Conservation (phyloP, 2,797 vertebrate genomes). For the Gadopsis bispinosus region DNA sequence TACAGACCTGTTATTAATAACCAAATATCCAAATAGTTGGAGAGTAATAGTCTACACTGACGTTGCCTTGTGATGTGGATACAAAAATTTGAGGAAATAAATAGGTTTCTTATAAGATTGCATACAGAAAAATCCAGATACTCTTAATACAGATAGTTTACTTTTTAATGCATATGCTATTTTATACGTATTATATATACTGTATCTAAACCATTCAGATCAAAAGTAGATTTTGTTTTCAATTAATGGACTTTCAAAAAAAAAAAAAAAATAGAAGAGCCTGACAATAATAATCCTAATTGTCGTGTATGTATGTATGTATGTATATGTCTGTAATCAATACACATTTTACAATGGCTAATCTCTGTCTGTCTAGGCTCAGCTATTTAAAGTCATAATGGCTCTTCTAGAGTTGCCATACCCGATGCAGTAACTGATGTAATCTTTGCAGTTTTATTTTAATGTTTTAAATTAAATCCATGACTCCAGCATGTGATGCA, state of each 20-base stretch:
- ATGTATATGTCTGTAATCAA: too few species aligned
- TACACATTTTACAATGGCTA: not conserved
- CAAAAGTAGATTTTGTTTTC: not conserved
- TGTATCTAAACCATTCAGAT: too few species aligned
- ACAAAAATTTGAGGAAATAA: not conserved
- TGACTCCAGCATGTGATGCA: slow-evolving; percentile 41
- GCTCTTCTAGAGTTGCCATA: not conserved
- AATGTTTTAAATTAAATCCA: slow-evolving; percentile 31
- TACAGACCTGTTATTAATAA: not conserved
- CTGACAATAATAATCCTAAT: not conserved
- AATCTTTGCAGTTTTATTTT: slow-evolving; percentile 37
- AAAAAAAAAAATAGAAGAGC: not conserved
- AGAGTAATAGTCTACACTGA: not conserved
- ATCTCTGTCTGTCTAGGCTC: slow-evolving; percentile 6
- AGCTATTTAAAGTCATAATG: not conserved
- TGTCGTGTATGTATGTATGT: too few species aligned
- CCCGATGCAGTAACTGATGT: slow-evolving; percentile 36
- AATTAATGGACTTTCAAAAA: not conserved
- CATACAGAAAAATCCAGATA: not conserved
- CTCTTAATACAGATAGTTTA: too few species aligned
- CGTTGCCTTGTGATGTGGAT: not conserved
- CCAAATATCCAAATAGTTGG: too few species aligned
- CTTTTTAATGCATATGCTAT: not conserved
- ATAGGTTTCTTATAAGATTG: not conserved
- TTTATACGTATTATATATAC: not conserved